Base-by-base conservation (phyloP, 2,888 invertebrate species). In the Ceraclea dissimilis region DNA sequence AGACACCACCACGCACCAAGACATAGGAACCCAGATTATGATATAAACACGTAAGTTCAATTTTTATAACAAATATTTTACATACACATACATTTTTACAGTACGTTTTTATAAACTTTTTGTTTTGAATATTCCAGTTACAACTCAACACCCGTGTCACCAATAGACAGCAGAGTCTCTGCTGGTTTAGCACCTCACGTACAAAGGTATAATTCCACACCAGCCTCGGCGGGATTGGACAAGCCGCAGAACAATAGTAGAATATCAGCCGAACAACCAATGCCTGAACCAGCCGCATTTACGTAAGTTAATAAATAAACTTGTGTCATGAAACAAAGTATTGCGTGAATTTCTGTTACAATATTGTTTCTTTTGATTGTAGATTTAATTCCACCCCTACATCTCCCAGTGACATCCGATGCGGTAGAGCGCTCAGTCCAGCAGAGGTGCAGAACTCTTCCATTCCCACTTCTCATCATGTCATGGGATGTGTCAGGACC, bases 401-500 rank as follows among this genome's bases (percentile, higher is more conserved):
- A 64, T 77, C 78, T 2, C 76, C 78, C 1, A 71, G 72, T 60
- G 69, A 73, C 62, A 69, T 63, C 69, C 49, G 67, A 22, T 65
- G 59, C 63, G 61, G 52, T 65, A 62, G 60, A 62, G 67, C 66
- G 58, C 57, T 60, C 51, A 54, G 63, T 57, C 60, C 63, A 62
- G 60, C 62, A 63, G 46, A 54, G 46, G 60, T 57, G 2, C 50
- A 56, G 68, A 63, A 78, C 78, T 59, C 79, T 79, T 59, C 80
- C 79, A 59, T 76, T 77, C 61, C 76, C 76, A 64, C 70, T 71
- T 67, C 78, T 68, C 81, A 80, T 79, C 81, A 80, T 79, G 80
- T 80, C 66, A 79, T 80, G 57, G 83, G 83, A 65, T 85, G 87
- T 63, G 93, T 93, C 48, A 81, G 93, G 59, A 92, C 92, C 26